A percentile compares a stretch with the other conserved stretches of the same genome.
phyloP scores from a whole-genome alignment of 1,140 invertebrate species.

The Teleopsis dalmanni region DNA sequence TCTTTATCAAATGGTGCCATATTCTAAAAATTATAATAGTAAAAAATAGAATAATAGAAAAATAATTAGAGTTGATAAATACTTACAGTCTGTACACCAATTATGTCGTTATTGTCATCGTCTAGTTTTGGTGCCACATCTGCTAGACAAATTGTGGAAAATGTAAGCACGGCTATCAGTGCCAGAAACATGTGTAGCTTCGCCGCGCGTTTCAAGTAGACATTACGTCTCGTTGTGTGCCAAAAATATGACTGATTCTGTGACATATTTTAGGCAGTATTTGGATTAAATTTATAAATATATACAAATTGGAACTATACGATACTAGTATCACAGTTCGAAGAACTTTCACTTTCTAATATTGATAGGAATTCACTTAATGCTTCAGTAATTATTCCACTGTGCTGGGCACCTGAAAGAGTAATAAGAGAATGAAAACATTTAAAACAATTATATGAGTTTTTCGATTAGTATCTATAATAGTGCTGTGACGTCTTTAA shows the following conservation, averaged over 20 bases:
- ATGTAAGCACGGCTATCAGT: conserved; percentile 37
- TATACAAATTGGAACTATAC: too few relatives aligned
- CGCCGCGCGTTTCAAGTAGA: conserved; percentile 37
- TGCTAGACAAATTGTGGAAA: conserved; percentile 35
- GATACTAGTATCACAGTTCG: too few relatives aligned
- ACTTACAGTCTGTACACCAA: conserved; percentile 24
- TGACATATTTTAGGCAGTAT: conserved; percentile 26
- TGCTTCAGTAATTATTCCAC: too few relatives aligned
- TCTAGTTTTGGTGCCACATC: conserved; percentile 24
- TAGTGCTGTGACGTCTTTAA: too few relatives aligned
- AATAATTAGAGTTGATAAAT: neutral
- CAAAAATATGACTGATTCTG: conserved; percentile 44
- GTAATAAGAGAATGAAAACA: too few relatives aligned
- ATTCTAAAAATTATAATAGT: neutral
- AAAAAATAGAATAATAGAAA: neutral
- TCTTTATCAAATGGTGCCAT: neutral
- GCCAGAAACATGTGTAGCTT: conserved; percentile 40
- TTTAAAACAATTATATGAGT: too few relatives aligned
- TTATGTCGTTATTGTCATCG: conserved; percentile 22
- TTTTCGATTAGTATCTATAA: too few relatives aligned
- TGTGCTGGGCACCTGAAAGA: too few relatives aligned
- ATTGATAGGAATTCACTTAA: too few relatives aligned
- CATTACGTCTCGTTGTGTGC: conserved; percentile 42
- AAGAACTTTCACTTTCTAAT: too few relatives aligned
- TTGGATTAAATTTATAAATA: too few relatives aligned